phyloP scores from a whole-genome alignment of 1,140 invertebrate genomes.

The Aporrectodea caliginosa region DNA sequence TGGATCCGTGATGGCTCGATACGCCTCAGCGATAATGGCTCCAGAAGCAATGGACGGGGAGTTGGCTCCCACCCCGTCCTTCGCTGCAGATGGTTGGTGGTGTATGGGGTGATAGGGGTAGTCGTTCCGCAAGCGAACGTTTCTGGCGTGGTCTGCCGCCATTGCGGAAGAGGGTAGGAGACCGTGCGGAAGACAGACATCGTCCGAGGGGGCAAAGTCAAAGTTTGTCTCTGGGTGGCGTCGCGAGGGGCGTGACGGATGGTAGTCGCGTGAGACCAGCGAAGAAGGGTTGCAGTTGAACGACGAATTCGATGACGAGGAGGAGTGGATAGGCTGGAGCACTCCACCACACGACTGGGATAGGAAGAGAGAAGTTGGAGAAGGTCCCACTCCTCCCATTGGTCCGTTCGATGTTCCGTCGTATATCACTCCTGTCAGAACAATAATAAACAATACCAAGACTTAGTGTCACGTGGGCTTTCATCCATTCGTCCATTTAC shows the following conservation, averaged over 20 bases:
- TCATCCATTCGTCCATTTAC: no score
- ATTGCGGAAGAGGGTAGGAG: background rate
- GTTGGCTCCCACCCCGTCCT: background rate
- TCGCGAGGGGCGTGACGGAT: background rate
- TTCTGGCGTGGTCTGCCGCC: background rate
- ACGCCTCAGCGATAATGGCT: background rate
- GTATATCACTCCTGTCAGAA: background rate
- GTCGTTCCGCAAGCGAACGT: background rate
- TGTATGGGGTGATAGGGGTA: background rate
- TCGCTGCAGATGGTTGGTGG: background rate
- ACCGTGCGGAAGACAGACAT: background rate
- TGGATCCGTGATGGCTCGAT: background rate
- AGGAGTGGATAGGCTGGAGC: background rate
- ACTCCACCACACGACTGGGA: background rate
- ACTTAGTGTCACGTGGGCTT: background rate
- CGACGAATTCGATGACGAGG: background rate
- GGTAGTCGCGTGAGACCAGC: background rate
- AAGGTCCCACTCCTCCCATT: background rate
- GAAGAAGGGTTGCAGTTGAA: background rate
- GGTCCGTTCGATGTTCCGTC: background rate
- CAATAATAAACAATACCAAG: background rate
- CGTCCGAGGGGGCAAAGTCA: background rate
- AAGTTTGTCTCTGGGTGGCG: background rate
- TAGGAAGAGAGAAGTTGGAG: background rate
- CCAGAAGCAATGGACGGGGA: background rate